These are phyloP conservation scores for Parapsyche elsis DNA, from an alignment of 1,140 invertebrate species.

Conservation along the genomic window DNA sequence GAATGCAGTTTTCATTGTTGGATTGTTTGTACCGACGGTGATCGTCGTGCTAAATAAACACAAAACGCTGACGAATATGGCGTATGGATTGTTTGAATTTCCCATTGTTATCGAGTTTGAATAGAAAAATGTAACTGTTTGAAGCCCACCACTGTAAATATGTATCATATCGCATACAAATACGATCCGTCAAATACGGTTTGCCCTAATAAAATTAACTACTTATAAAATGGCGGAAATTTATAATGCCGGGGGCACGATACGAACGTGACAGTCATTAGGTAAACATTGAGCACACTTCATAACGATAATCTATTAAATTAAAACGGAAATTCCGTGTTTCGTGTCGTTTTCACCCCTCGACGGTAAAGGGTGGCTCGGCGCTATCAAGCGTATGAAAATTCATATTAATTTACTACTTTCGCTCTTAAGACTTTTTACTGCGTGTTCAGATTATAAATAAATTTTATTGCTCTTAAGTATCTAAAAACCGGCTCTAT, in stretches of 20 bases:
- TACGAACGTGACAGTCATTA: constrained; percentile 54
- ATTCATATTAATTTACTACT: background rate
- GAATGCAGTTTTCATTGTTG: background rate
- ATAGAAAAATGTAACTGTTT: background rate
- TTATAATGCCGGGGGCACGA: constrained; percentile 30
- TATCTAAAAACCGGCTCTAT: too few relatives aligned
- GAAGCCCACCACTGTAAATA: background rate
- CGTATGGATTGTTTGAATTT: constrained; percentile 25
- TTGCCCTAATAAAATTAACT: constrained; percentile 53
- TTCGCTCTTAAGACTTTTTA: background rate
- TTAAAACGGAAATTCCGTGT: constrained; percentile 53
- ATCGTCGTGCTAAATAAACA: background rate
- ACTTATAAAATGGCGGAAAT: constrained; percentile 52
- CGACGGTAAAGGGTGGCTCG: background rate
- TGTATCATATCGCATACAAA: constrained; percentile 14
- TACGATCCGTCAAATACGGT: constrained; percentile 25
- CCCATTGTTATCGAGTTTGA: constrained; percentile 33
- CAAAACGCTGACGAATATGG: background rate
- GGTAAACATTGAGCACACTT: constrained; percentile 55
- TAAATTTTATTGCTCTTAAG: too few relatives aligned
- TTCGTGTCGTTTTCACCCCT: constrained; percentile 38
- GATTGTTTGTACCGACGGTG: background rate
- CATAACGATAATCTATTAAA: constrained; percentile 56
- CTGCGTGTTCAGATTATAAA: background rate
- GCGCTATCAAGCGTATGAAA: background rate